Evolutionary conservation across 1,140 invertebrate genomes (phyloP).

Genomic region (Acromyrmex charruanus): DNA sequence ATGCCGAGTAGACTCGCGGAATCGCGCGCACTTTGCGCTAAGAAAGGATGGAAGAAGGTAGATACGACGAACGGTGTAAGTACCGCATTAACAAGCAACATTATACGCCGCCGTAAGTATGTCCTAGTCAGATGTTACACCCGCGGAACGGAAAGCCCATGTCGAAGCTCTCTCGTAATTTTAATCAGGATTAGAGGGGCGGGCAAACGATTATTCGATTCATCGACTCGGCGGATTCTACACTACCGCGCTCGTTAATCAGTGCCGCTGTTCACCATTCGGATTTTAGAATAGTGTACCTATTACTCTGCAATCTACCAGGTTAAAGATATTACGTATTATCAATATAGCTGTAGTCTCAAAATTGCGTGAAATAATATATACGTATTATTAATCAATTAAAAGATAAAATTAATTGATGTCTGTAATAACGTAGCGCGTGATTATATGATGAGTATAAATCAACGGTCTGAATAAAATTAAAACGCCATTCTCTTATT

Average conservation of each 20-base stretch:
- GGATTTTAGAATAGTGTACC: slow-evolving; percentile 20
- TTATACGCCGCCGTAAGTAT: slow-evolving; percentile 58
- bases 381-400: neutral
- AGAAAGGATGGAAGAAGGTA: neutral
- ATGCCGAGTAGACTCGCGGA: slow-evolving; percentile 43
- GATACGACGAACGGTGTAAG: slow-evolving; percentile 50
- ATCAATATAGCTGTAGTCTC: neutral
- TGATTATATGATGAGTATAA: neutral
- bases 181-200: slow-evolving; percentile 58
- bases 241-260: slow-evolving; percentile 45
- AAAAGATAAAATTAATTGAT: neutral
- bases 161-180: slow-evolving; percentile 26
- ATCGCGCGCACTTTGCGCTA: slow-evolving; percentile 29
- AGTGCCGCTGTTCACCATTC: slow-evolving; percentile 12
- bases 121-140: slow-evolving; percentile 51
- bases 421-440: neutral
- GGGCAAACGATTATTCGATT: slow-evolving; percentile 52
- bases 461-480: neutral
- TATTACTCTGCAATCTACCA: neutral
- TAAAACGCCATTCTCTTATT: neutral
- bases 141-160: slow-evolving; percentile 37
- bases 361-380: neutral
- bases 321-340: neutral
- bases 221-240: slow-evolving; percentile 38
- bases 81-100: slow-evolving; percentile 66